Conservation (phyloP, 2,888 invertebrate species). For the Meandrusa payeni region DNA sequence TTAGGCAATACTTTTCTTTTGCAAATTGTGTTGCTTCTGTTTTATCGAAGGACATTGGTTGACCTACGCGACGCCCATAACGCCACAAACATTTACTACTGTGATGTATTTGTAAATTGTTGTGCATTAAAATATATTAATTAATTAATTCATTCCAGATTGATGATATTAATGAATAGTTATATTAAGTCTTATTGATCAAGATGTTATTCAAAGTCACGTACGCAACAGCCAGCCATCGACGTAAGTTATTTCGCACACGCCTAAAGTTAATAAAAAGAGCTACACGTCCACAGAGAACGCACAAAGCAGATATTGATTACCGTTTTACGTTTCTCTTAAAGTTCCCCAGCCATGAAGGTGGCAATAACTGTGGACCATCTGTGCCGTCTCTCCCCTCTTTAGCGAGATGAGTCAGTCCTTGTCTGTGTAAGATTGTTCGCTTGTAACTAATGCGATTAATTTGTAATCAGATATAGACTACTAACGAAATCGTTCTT, state of each 20-base stretch:
- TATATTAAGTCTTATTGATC: too few species aligned
- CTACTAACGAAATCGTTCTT: too few species aligned
- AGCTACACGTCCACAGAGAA: conserved; percentile 19
- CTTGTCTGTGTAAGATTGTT: conserved; percentile 28
- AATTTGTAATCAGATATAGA: conserved; percentile 20
- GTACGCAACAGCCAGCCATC: not conserved
- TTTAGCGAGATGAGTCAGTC: conserved; percentile 34
- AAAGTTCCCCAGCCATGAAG: conserved; percentile 48
- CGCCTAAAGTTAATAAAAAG: conserved; percentile 22
- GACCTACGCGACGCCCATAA: too few species aligned
- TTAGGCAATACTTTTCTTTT: too few species aligned
- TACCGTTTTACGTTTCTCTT: conserved; percentile 52
- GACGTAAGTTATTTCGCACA: conserved; percentile 19
- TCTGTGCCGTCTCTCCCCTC: conserved; percentile 64
- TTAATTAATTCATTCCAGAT: too few species aligned
- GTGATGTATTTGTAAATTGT: too few species aligned
- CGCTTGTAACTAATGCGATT: conserved; percentile 29
- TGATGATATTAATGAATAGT: too few species aligned
- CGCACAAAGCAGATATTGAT: conserved; percentile 47
- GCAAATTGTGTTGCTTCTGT: too few species aligned
- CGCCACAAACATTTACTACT: conserved; percentile 4
- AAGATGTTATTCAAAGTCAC: not conserved
- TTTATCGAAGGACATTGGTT: too few species aligned
- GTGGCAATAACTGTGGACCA: conserved; percentile 68
- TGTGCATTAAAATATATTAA: too few species aligned